Evolutionary conservation across 2,888 invertebrate species (phyloP).

Genomic region (Macrophya alboannulata): DNA sequence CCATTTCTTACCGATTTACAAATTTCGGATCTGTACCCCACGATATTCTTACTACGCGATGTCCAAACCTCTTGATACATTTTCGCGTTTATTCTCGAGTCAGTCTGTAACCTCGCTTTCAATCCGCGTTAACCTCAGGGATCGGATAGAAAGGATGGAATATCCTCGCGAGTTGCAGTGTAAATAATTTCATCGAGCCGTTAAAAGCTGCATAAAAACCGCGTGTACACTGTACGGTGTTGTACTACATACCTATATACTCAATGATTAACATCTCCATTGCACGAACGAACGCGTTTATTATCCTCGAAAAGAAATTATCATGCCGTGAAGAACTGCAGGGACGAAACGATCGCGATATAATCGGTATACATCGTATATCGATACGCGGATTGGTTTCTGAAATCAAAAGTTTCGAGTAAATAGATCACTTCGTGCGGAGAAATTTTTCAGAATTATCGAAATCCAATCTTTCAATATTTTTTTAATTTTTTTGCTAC

Average conservation of each 20-base stretch:
- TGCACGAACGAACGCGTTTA: slow-evolving; percentile 28
- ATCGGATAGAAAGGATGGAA: neutral
- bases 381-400: neutral
- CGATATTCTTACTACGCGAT: neutral
- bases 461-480: neutral
- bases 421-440: neutral
- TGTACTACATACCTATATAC: neutral
- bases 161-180: neutral
- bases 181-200: slow-evolving; percentile 34
- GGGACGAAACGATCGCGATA: slow-evolving; percentile 1
- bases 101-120: slow-evolving; percentile 11
- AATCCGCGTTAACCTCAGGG: neutral
- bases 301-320: slow-evolving; percentile 26
- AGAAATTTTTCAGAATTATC: neutral
- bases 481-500: neutral
- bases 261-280: slow-evolving; percentile 34
- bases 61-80: neutral
- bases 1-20: neutral
- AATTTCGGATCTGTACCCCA: neutral
- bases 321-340: neutral
- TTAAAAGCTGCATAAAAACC: slow-evolving; percentile 14
- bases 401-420: neutral
- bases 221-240: neutral
- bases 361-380: neutral
- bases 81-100: neutral